These are phyloP conservation scores for Phthorimaea operculella DNA, from an alignment of 1,140 invertebrate species.

Conservation along the genomic window DNA sequence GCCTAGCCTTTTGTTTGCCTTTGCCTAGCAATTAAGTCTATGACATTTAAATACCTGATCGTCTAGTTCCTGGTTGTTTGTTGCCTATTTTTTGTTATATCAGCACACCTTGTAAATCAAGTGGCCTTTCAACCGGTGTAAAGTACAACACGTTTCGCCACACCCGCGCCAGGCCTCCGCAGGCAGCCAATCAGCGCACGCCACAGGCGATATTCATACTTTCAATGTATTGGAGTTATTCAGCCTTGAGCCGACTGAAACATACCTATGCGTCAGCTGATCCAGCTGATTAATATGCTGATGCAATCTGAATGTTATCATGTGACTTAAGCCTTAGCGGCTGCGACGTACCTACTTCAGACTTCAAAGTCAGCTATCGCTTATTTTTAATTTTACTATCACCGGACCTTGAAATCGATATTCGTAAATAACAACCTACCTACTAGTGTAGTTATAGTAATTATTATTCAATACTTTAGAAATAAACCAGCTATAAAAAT, in stretches of 20 bases:
- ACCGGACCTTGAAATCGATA: too few species aligned
- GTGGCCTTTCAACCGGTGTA: conserved; percentile 29
- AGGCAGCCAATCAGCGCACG: conserved; percentile 38
- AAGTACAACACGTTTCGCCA: conserved; percentile 38
- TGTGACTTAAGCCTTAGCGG: too few species aligned
- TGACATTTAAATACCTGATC: background rate
- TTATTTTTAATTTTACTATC: too few species aligned
- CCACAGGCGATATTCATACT: conserved; percentile 47
- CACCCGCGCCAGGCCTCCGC: conserved; percentile 57
- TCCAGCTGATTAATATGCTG: too few species aligned
- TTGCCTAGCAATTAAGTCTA: background rate
- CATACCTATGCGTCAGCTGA: conserved; percentile 33
- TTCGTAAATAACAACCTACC: too few species aligned
- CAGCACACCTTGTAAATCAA: conserved; percentile 27
- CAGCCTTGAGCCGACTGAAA: conserved; percentile 46
- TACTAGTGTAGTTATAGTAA: too few species aligned
- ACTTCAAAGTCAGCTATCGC: too few species aligned
- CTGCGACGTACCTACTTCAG: too few species aligned
- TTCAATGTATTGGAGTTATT: conserved; percentile 47
- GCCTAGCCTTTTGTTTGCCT: background rate
- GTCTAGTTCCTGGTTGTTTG: conserved; percentile 32
- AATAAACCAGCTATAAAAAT: too few species aligned
- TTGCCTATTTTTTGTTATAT: conserved; percentile 27
- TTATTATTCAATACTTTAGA: too few species aligned
- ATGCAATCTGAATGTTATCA: too few species aligned